These are phyloP conservation scores for Ctenoplectra terminalis DNA, from an alignment of 1,140 invertebrate genomes.

Conservation along the genomic window DNA sequence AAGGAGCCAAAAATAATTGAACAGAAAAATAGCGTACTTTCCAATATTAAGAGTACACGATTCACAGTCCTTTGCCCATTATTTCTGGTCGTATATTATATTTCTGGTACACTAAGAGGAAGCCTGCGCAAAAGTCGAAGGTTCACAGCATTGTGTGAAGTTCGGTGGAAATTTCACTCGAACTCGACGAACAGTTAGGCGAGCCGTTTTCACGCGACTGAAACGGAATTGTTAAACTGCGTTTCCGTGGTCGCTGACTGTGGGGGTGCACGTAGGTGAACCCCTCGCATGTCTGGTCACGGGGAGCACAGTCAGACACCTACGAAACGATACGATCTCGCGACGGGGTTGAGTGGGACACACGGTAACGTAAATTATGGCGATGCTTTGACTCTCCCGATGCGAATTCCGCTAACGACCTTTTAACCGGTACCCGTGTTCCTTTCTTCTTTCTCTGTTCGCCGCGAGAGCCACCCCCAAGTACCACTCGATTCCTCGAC, in stretches of 20 bases:
- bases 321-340: constrained; percentile 65
- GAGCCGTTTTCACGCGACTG: constrained; percentile 58
- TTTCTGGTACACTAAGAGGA: neutral
- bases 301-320: constrained; percentile 57
- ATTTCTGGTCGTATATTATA: neutral
- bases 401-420: constrained; percentile 64
- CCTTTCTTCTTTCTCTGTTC: constrained; percentile 5
- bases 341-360: constrained; percentile 65
- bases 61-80: neutral
- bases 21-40: too few species aligned
- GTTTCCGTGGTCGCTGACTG: constrained; percentile 48
- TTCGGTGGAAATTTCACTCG: constrained; percentile 43
- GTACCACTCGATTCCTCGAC: neutral
- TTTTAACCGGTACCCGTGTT: constrained; percentile 45
- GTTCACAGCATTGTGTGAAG: constrained; percentile 31
- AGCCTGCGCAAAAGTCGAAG: neutral
- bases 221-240: constrained; percentile 64
- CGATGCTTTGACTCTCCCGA: constrained; percentile 52
- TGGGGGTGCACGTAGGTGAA: neutral
- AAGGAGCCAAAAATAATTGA: too few species aligned
- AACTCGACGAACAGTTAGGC: constrained; percentile 36
- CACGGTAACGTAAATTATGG: constrained; percentile 65
- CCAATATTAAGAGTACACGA: neutral
- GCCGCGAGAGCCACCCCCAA: neutral
- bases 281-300: constrained; percentile 38